Conservation (phyloP, 2,888 invertebrate genomes). For the Apodemia hepburni region DNA sequence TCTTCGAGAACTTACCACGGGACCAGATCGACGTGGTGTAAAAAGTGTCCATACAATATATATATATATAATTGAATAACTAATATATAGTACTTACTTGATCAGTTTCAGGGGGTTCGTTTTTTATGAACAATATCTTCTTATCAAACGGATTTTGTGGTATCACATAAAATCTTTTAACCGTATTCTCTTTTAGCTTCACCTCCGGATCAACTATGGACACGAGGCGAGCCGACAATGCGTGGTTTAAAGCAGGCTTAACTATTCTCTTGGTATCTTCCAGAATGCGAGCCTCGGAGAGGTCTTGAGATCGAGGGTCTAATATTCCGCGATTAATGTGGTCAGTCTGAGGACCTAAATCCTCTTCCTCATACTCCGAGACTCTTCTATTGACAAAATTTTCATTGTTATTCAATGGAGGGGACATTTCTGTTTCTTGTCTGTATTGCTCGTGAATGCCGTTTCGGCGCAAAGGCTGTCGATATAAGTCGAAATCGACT, state of each 20-base stretch:
- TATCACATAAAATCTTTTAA: slow-evolving; percentile 64
- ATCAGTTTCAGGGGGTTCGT: slow-evolving; percentile 73
- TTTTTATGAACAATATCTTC: slow-evolving; percentile 84
- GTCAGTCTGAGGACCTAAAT: slow-evolving; percentile 50
- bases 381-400: slow-evolving; percentile 62
- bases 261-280: slow-evolving; percentile 62
- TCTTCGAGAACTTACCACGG: too few relatives aligned
- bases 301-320: slow-evolving; percentile 50
- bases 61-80: too few relatives aligned
- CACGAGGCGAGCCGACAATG: slow-evolving; percentile 59
- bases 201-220: slow-evolving; percentile 57
- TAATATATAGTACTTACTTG: slow-evolving; percentile 50
- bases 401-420: slow-evolving; percentile 55
- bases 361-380: slow-evolving; percentile 68
- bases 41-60: too few relatives aligned
- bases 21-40: too few relatives aligned
- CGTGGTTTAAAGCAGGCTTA: slow-evolving; percentile 53
- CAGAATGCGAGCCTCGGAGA: slow-evolving; percentile 54
- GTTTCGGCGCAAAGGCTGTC: slow-evolving; percentile 48
- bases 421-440: slow-evolving; percentile 51
- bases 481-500: slow-evolving; percentile 57
- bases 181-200: slow-evolving; percentile 43
- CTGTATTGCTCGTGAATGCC: slow-evolving; percentile 62
- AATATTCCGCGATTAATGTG: slow-evolving; percentile 41
- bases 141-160: slow-evolving; percentile 77